A percentile compares a stretch with the other conserved stretches of the same genome.
Conservation (phyloP, 2,797 vertebrate genomes). For the Mycteria americana region DNA sequence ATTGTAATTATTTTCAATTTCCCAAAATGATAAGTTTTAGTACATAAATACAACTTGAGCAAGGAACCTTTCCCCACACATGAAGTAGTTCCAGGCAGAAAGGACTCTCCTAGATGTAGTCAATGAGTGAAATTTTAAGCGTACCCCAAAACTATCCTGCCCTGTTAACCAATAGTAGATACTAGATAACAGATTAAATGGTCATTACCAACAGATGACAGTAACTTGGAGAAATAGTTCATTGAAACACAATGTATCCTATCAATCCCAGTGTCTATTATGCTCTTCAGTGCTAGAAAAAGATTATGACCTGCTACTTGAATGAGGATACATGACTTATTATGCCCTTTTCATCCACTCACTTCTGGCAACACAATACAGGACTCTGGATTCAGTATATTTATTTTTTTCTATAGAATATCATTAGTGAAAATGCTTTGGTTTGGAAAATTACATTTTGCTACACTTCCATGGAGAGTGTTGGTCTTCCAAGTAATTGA, state of each 20-base stretch:
- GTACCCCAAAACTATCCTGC: not conserved
- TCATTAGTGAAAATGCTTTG: conserved; percentile 16
- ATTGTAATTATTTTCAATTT: not conserved
- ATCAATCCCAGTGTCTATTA: not conserved
- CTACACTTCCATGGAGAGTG: not conserved
- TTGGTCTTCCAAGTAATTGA: conserved; percentile 20
- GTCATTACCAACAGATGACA: not conserved
- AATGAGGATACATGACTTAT: not conserved
- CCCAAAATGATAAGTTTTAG: not conserved
- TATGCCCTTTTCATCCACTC: not conserved
- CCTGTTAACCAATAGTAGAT: not conserved
- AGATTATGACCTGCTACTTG: not conserved
- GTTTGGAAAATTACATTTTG: conserved; percentile 32
- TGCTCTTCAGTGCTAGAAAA: not conserved
- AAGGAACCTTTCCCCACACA: not conserved
- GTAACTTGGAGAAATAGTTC: not conserved
- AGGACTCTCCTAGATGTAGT: not conserved
- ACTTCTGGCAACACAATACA: not conserved
- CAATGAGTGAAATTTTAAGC: not conserved
- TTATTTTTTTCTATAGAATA: not conserved
- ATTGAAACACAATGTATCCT: not conserved
- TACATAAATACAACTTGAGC: not conserved
- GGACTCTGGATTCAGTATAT: not conserved
- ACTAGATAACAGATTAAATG: not conserved
- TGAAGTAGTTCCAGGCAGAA: not conserved